A percentile compares a stretch with the other conserved stretches of the same genome.
phyloP scores from a whole-genome alignment of 2,797 vertebrate species.

The Pseudochirops cupreus region DNA sequence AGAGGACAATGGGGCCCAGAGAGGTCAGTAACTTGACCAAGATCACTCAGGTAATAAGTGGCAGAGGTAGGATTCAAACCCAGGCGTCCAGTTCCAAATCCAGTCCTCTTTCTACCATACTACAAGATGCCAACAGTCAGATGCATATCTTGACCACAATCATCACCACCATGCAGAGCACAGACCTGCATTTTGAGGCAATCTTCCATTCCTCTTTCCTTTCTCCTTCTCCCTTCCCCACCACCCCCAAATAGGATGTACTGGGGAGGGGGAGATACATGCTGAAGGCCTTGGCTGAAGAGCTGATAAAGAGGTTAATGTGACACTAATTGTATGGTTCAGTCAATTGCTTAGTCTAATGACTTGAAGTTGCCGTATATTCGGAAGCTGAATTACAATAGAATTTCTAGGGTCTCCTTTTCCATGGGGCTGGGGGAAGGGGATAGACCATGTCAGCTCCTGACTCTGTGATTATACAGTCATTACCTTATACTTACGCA shows the following conservation, averaged over 20 bases:
- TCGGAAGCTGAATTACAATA: constrained; percentile 67
- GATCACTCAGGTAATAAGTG: neutral
- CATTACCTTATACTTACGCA: constrained; percentile 47
- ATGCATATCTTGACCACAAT: neutral
- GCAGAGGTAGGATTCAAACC: neutral
- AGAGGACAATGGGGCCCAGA: neutral
- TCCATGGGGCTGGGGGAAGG: constrained; percentile 57
- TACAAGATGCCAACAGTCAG: neutral
- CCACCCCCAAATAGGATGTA: neutral
- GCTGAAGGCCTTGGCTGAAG: constrained; percentile 69
- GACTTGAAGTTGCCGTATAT: constrained; percentile 64
- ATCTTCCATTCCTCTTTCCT: neutral
- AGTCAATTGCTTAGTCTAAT: constrained; percentile 66
- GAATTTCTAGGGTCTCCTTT: constrained; percentile 61
- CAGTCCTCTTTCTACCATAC: neutral
- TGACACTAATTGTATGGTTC: constrained; percentile 51
- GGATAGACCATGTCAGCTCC: constrained; percentile 54
- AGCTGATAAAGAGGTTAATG: constrained; percentile 69
- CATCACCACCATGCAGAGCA: neutral
- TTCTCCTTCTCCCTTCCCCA: neutral
- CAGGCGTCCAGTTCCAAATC: neutral
- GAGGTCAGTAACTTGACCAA: neutral
- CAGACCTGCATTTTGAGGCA: neutral
- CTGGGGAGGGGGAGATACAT: neutral
- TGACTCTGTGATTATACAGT: constrained; percentile 32